Evolutionary conservation across 2,797 vertebrate species (phyloP), one percentile per base, ranked within the genome.

Genomic region (Fistularia commersonii): DNA sequence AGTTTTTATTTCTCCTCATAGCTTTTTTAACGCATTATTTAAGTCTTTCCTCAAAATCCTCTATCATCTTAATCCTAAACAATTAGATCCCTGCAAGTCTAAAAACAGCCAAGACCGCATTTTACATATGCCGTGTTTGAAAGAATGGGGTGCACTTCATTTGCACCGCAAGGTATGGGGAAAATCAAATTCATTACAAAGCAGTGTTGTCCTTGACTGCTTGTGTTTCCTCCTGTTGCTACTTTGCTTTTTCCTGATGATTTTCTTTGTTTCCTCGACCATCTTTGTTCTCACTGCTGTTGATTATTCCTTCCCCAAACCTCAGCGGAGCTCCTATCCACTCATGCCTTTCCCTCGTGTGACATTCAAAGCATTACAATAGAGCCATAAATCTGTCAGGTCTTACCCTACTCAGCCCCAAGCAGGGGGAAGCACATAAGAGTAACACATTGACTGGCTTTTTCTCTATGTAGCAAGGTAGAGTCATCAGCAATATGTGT

Each of bases 301-400:
- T 76, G 69, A 62, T 77, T 74, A 76, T 74, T 82, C 64, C 61
- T 61, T 68, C 77, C 41, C 54, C 57, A 40, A 76, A 74, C 73
- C 67, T 70, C 54, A 32, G 61, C 56, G 75, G 70, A 69, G 72
- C 66, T 55, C 36, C 57, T 60, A 75, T 84, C 80, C 81, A 77
- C 72, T 67, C 55, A 45, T 49, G 70, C 65, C 73, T 69, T 54
- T 74, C 58, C 64, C 63, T 38, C 40, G 68, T 72, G 81, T 79
- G 74, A 84, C 79, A 80, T 72, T 78, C 77, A 68, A 54, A 71
- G 81, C 74, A 72, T 86, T 85, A 78, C 77, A 84, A 89, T 82
- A 82, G 83, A 88, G 81, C 79, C 79, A 82, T 90, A 86, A 81
- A 72, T 81, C 80, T 84, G 80, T 84, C 76, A 81, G 59, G 61